A percentile compares a stretch with the other conserved stretches of the same genome.
Evolutionary conservation across 64 coral and sea anemone genomes (phyloP).

Genomic region (Hydrozoanthus tunicans): DNA sequence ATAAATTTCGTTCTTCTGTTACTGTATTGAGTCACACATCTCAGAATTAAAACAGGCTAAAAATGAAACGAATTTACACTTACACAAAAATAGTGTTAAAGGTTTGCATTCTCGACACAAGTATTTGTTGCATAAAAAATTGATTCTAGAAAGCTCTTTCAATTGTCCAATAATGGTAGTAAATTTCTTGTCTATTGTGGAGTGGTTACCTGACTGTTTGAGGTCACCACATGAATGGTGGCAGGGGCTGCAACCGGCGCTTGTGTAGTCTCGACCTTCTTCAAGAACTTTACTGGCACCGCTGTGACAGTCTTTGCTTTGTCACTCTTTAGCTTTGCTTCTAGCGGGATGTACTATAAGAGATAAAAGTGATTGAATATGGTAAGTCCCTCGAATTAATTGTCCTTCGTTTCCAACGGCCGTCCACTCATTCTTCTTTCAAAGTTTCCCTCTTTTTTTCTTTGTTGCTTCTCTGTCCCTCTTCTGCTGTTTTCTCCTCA

Average conservation of each 20-base stretch:
- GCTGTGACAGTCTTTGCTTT: conserved; percentile 50
- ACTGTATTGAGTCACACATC: no score
- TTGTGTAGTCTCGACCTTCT: conserved; percentile 37
- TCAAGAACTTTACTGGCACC: conserved; percentile 44
- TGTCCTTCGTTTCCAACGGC: no score
- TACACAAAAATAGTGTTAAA: background rate
- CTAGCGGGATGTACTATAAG: conserved; percentile 38
- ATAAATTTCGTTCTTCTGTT: no score
- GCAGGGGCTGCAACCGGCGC: background rate
- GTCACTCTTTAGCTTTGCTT: conserved; percentile 41
- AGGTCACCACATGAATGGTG: conserved; percentile 51
- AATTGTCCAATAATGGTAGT: background rate
- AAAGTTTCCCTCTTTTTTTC: no score
- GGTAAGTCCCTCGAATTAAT: background rate
- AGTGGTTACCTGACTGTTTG: conserved; percentile 38
- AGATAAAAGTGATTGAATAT: background rate
- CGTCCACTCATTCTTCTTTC: no score
- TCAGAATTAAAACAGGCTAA: no score
- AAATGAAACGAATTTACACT: no score
- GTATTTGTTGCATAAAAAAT: background rate
- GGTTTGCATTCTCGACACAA: background rate
- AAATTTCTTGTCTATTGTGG: conserved; percentile 27
- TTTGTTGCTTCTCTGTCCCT: no score
- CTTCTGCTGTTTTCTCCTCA: no score
- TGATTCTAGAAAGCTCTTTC: conserved; percentile 39